A percentile compares a stretch with the other conserved stretches of the same genome.
These are phyloP conservation scores for Condylura cristata DNA, from an alignment of 2,113 vertebrate species.

Conservation along the genomic window DNA sequence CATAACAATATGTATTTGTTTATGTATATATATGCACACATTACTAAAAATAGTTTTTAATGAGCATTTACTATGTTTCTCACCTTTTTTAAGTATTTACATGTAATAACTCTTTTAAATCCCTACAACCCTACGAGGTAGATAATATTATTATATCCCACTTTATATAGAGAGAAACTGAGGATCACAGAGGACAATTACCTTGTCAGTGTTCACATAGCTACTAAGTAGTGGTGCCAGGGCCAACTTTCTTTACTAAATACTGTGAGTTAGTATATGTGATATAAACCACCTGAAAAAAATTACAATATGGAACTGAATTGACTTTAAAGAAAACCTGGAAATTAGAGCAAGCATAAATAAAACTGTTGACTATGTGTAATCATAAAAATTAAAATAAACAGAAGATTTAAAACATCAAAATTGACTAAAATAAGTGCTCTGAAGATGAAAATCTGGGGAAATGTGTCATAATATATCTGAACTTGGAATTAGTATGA, in stretches of 20 bases:
- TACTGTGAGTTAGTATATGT: conserved; percentile 22
- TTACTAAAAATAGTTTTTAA: conserved; percentile 10
- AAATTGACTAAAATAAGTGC: conserved; percentile 48
- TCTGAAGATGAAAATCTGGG: not conserved
- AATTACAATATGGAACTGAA: not conserved
- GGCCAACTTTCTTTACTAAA: not conserved
- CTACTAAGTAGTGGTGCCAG: not conserved
- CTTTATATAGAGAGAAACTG: conserved; percentile 32
- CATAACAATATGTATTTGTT: not conserved
- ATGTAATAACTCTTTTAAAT: conserved; percentile 39
- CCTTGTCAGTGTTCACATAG: not conserved
- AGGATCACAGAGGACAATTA: not conserved
- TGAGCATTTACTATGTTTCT: not conserved
- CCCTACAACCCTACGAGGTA: not conserved
- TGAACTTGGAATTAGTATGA: conserved; percentile 43
- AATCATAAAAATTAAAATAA: conserved; percentile 50
- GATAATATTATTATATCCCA: conserved; percentile 5
- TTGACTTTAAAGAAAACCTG: conserved; percentile 44
- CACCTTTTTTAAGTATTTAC: conserved; percentile 1
- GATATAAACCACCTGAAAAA: conserved; percentile 52
- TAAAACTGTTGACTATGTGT: conserved; percentile 2
- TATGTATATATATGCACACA: not conserved
- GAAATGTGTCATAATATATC: conserved; percentile 30
- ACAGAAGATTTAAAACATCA: conserved; percentile 42
- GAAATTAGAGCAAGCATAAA: conserved; percentile 23